These are phyloP conservation scores for Dorcus parallelipipedus DNA, from an alignment of 2,888 invertebrate species.

Conservation along the genomic window DNA sequence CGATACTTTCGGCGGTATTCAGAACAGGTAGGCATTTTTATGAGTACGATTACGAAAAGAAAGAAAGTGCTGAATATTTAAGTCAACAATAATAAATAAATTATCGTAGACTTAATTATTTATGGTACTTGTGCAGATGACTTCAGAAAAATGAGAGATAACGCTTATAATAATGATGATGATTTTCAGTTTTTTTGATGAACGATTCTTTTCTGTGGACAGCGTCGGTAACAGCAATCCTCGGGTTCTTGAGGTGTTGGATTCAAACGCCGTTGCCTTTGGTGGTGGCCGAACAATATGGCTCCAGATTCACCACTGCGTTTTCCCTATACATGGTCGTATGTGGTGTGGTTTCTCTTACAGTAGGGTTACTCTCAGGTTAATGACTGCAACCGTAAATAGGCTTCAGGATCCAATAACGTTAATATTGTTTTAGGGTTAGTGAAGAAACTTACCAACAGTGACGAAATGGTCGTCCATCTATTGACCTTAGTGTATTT, in stretches of 20 bases:
- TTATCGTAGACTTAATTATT: neutral
- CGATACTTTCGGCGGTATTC: constrained; percentile 62
- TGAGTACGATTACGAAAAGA: too few species aligned
- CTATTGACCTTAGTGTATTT: constrained; percentile 64
- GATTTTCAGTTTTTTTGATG: constrained; percentile 54
- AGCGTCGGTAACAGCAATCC: constrained; percentile 56
- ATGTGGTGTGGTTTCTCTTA: constrained; percentile 63
- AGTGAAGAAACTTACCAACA: constrained; percentile 60
- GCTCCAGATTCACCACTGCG: constrained; percentile 69
- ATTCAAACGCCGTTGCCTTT: constrained; percentile 69
- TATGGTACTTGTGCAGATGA: neutral
- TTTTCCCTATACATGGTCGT: constrained; percentile 71
- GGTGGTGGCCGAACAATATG: constrained; percentile 65
- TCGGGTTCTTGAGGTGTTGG: constrained; percentile 68
- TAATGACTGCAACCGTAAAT: constrained; percentile 47
- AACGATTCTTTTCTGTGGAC: constrained; percentile 57
- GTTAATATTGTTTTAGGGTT: constrained; percentile 52
- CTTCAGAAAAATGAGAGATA: neutral
- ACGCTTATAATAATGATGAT: neutral
- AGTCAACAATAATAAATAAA: too few species aligned
- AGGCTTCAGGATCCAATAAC: constrained; percentile 39
- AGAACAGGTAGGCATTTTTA: constrained; percentile 58
- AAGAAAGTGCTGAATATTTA: too few species aligned
- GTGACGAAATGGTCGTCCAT: constrained; percentile 64
- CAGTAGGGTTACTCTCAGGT: constrained; percentile 70